Evolutionary conservation across 2,888 invertebrate genomes (phyloP).

Genomic region (Ichneumoninae sp.): DNA sequence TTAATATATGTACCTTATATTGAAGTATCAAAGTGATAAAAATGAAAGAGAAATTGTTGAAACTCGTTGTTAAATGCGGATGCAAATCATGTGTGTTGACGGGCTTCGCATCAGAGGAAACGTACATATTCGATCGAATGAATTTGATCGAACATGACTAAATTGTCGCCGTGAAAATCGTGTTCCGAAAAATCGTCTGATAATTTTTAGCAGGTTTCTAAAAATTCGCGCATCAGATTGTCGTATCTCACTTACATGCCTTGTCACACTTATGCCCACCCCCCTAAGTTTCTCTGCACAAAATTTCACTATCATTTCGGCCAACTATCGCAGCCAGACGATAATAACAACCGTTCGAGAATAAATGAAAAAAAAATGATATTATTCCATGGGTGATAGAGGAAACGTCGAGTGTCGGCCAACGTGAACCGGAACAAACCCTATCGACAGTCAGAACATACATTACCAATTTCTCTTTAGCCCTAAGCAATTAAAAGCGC

Average conservation of each 20-base stretch:
- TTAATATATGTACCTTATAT: background rate
- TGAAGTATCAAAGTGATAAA: background rate
- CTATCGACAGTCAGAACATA: conserved; percentile 69
- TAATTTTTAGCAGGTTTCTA: conserved; percentile 20
- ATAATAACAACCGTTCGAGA: background rate
- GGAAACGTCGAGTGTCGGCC: conserved; percentile 20
- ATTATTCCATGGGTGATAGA: conserved; percentile 20
- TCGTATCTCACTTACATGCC: conserved; percentile 78
- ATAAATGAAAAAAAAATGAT: background rate
- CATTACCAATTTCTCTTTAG: conserved; percentile 64
- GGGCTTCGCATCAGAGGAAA: conserved; percentile 80
- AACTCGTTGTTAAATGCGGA: background rate
- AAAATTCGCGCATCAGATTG: conserved; percentile 31
- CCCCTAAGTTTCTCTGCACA: conserved; percentile 77
- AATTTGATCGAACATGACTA: conserved; percentile 81
- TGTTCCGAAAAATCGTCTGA: conserved; percentile 1
- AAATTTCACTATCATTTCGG: conserved; percentile 67
- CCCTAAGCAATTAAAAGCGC: conserved; percentile 61
- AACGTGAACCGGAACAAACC: conserved; percentile 36
- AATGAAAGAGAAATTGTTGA: background rate
- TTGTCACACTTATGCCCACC: conserved; percentile 84
- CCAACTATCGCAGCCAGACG: conserved; percentile 38
- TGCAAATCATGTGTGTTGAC: conserved; percentile 23
- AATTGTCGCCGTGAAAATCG: conserved; percentile 8
- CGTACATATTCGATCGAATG: conserved; percentile 81